Base-by-base conservation (phyloP, 2,888 invertebrate species). In the Leptodirus hochenwartii region DNA sequence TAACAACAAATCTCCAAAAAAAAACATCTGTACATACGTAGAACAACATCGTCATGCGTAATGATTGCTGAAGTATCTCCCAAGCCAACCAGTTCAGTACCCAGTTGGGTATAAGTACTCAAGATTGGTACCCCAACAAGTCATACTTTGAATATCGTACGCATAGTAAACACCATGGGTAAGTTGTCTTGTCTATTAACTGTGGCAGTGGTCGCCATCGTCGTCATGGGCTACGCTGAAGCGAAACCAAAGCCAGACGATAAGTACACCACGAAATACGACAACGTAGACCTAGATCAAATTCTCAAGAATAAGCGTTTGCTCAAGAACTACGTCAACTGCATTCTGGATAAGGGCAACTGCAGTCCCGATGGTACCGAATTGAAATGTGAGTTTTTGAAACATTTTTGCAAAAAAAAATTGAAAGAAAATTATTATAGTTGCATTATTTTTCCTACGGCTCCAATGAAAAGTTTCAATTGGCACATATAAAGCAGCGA, bases 301-400 rank as follows among this genome's bases (percentile, higher is more conserved):
- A 67, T 79, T 35, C 50, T 79, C 10, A 48, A 43, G 4, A 79
- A 69, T 50, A 65, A 69, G 12, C 61, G 77, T 14, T 55, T 79
- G 9, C 50, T 78, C 5, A 41, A 41, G 23, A 46, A 43, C 34
- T 49, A 49, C 30, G 37, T 47, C 20, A 42, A 44, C 23, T 50
- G 80, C 42, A 42, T 79, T 16, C 47, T 76, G 41, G 68, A 65
- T 0, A 58, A 54, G 36, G 71, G 70, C 8, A 66, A 62, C 30
- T 79, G 79, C 49, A 73, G 67, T 3, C 59, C 75, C 4, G 78
- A 78, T 44, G 78, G 66, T 33, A 63, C 64, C 40, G 70, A 73
- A 52, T 53, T 81, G 6, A 78, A 73, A 59, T 61, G 80, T 79
- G 49, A 62, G 65, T 58, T 25, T 9, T 4, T 6, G 4, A 8